Base-by-base conservation (phyloP, 2,888 invertebrate species). In the Marronus borbonicus region DNA sequence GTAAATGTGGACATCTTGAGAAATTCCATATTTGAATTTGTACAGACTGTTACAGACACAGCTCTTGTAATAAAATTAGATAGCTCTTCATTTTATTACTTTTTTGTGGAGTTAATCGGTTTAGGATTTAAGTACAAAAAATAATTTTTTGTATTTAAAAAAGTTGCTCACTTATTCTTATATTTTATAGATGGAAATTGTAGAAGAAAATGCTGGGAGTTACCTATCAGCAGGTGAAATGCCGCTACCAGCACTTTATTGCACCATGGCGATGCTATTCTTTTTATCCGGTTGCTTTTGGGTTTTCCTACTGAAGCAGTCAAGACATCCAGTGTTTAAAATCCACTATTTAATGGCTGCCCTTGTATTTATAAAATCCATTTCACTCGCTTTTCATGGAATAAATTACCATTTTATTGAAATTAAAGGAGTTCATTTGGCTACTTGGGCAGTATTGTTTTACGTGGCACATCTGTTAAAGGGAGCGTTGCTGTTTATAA, bases 341-440 rank as follows among this genome's bases (percentile, higher is more conserved):
- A 97, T 99, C 83, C 99, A 99, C 88, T 97, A 97, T 83, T 91
- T 99, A 81, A 99, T 99, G 99, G 95, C 97, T 50, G 94, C 95
- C 12, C 90, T 99, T 77, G 97, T 98, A 3, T 97, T 95, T 85
- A 89, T 98, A 24, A 99, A 99, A 88, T 95, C 97, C 0, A 88
- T 98, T 28, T 97, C 98, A 0, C 89, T 99, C 72, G 93, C 98
- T 79, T 98, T 99, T 89, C 99, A 99, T 87, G 97, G 97, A 0
- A 95, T 97, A 75, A 97, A 97, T 87, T 97, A 94, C 86, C 97
- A 98, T 87, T 98, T 97, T 86, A 98, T 99, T 85, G 95, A 97
- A 88, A 93, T 93, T 17, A 92, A 95, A 81, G 99, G 99, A 0
- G 96, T 96, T 83, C 98, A 98, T 86, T 95, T 98, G 3, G 97